These are phyloP conservation scores for Caligus rogercresseyi DNA, from an alignment of 1,140 invertebrate genomes.

Conservation along the genomic window DNA sequence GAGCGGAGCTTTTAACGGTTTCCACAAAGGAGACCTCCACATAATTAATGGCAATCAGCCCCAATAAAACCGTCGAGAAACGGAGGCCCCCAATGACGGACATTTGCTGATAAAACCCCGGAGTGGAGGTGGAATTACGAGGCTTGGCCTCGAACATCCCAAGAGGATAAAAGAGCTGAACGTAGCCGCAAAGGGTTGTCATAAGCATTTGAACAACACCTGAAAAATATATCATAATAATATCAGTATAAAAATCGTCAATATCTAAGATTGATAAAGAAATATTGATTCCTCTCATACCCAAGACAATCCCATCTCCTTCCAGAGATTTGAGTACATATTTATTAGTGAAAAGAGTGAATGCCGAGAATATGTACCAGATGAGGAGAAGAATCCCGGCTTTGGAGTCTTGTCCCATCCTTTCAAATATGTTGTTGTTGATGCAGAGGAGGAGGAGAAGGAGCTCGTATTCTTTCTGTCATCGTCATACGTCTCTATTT, in stretches of 20 bases:
- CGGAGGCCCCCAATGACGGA: slow-evolving; percentile 24
- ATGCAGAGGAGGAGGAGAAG: too few species aligned
- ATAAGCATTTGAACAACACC: slow-evolving; percentile 51
- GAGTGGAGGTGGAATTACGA: slow-evolving; percentile 31
- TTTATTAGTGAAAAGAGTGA: slow-evolving; percentile 63
- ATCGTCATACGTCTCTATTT: too few species aligned
- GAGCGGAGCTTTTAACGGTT: slow-evolving; percentile 67
- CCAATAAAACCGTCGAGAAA: slow-evolving; percentile 50
- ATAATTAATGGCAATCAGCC: slow-evolving; percentile 58
- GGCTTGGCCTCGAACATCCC: slow-evolving; percentile 49
- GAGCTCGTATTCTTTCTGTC: too few species aligned
- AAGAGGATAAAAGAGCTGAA: slow-evolving; percentile 56
- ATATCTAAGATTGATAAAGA: neutral
- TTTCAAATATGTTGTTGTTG: too few species aligned
- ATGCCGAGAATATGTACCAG: slow-evolving; percentile 60
- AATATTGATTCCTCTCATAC: slow-evolving; percentile 34
- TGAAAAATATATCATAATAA: slow-evolving; percentile 24
- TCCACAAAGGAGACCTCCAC: slow-evolving; percentile 70
- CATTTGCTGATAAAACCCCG: slow-evolving; percentile 11
- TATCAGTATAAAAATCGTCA: slow-evolving; percentile 2
- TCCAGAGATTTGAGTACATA: slow-evolving; percentile 56
- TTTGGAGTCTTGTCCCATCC: slow-evolving; percentile 34
- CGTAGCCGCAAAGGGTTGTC: slow-evolving; percentile 52
- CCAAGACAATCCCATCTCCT: slow-evolving; percentile 56
- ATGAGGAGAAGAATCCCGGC: slow-evolving; percentile 48